A percentile compares a stretch with the other conserved stretches of the same genome.
phyloP scores from a whole-genome alignment of 2,888 invertebrate genomes.

The Tholera decimalis region DNA sequence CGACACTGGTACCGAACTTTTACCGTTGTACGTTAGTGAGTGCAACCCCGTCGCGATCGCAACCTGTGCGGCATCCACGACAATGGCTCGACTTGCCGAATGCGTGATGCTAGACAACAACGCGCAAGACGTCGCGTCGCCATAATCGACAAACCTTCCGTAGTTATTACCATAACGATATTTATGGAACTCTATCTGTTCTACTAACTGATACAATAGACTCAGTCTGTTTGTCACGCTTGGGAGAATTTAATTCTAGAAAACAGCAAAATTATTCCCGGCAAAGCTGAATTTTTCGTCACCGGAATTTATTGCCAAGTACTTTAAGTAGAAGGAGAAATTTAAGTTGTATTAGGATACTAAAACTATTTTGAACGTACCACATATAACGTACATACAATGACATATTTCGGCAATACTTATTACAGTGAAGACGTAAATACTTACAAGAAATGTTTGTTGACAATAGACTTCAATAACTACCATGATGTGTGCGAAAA shows the following conservation, averaged over 20 bases:
- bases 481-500: conserved; percentile 43
- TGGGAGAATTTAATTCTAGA: conserved; percentile 79
- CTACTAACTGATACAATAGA: conserved; percentile 49
- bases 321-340: conserved; percentile 34
- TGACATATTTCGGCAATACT: conserved; percentile 27
- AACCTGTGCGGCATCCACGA: conserved; percentile 42
- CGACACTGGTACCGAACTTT: conserved; percentile 72
- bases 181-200: conserved; percentile 32
- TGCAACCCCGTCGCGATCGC: conserved; percentile 79
- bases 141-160: conserved; percentile 34
- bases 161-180: conserved; percentile 30
- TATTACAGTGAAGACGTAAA: conserved; percentile 54
- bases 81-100: conserved; percentile 44
- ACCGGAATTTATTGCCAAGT: conserved; percentile 43
- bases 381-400: conserved; percentile 41
- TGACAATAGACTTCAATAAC: conserved; percentile 58
- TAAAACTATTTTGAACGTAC: conserved; percentile 36
- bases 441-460: conserved; percentile 44
- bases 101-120: conserved; percentile 44
- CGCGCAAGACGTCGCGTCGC: conserved; percentile 38
- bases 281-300: conserved; percentile 52
- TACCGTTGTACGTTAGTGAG: conserved; percentile 92
- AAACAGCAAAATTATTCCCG: conserved; percentile 43
- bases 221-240: conserved; percentile 91
- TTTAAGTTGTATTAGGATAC: conserved; percentile 31